phyloP scores from a whole-genome alignment of 2,888 invertebrate species.

The Ryuthela nishihirai region DNA sequence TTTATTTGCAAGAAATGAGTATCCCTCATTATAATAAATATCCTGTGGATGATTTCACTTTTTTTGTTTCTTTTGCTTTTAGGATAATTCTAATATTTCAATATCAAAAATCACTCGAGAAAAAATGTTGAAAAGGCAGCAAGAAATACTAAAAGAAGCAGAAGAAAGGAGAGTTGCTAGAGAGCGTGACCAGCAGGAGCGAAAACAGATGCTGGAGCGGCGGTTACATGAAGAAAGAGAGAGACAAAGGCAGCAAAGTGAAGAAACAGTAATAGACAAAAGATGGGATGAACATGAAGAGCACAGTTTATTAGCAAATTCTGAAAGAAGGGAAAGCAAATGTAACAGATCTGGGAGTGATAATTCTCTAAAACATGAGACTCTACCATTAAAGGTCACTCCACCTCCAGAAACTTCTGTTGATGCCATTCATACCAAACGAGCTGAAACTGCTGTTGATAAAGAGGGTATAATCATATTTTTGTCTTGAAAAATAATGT shows the following conservation, averaged over 20 bases:
- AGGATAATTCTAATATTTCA: slow-evolving; percentile 33
- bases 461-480: slow-evolving; percentile 5
- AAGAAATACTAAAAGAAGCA: slow-evolving; percentile 35
- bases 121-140: slow-evolving; percentile 32
- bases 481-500: background rate
- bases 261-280: background rate
- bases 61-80: background rate
- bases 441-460: slow-evolving; percentile 19
- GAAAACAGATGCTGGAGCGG: slow-evolving; percentile 5
- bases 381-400: too few relatives aligned
- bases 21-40: too few relatives aligned
- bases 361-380: too few relatives aligned
- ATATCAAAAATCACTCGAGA: slow-evolving; percentile 35
- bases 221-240: background rate
- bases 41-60: too few relatives aligned
- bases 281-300: background rate
- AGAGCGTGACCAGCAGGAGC: slow-evolving; percentile 9
- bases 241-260: background rate
- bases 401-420: slow-evolving; percentile 2
- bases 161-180: slow-evolving; percentile 19
- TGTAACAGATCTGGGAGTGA: background rate
- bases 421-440: slow-evolving; percentile 10
- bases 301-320: background rate
- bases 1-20: too few relatives aligned
- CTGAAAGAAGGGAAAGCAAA: background rate